phyloP scores from a whole-genome alignment of 2,113 vertebrate species.

The Excalfactoria chinensis region DNA sequence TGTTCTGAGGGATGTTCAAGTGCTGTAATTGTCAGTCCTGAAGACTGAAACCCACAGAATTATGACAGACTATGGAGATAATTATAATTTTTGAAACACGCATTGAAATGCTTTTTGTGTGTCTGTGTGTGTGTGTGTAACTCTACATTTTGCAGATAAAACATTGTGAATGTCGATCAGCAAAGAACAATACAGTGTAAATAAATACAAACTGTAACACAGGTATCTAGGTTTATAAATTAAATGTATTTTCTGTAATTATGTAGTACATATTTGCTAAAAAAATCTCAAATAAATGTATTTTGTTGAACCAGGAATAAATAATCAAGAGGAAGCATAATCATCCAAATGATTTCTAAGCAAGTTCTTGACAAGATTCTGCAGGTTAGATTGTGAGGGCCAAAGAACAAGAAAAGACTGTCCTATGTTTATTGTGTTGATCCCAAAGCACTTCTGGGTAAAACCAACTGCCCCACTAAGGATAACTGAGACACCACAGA shows the following conservation, averaged over 20 bases:
- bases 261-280: neutral
- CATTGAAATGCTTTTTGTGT: neutral
- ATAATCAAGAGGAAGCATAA: neutral
- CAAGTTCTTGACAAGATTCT: neutral
- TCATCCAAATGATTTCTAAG: neutral
- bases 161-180: neutral
- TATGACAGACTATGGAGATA: neutral
- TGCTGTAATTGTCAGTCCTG: neutral
- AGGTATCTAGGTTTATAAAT: neutral
- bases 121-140: neutral
- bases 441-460: neutral
- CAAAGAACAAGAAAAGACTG: neutral
- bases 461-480: neutral
- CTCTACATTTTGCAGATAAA: neutral
- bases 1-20: slow-evolving; percentile 8
- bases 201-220: neutral
- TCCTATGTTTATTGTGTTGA: neutral
- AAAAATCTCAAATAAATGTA: neutral
- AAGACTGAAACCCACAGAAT: neutral
- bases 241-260: neutral
- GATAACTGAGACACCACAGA: neutral
- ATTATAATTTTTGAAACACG: neutral
- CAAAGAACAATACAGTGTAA: neutral
- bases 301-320: neutral
- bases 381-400: neutral